These are phyloP conservation scores for Tringa solitaria DNA, from an alignment of 2,113 vertebrate species.

Conservation along the genomic window DNA sequence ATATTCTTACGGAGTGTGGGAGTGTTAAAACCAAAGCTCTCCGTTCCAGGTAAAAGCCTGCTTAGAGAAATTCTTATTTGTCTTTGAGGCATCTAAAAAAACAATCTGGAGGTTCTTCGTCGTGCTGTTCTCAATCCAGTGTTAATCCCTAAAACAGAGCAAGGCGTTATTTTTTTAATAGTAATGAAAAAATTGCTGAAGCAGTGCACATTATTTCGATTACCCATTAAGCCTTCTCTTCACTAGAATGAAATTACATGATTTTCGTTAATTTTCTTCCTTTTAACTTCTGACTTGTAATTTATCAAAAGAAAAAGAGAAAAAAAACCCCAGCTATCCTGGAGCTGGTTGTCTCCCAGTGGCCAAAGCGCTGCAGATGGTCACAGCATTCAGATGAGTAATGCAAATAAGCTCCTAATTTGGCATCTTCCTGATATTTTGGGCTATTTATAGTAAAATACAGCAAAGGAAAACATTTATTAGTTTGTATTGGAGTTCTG, in stretches of 20 bases:
- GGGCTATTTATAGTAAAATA: background rate
- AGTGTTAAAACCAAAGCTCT: background rate
- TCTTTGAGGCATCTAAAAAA: background rate
- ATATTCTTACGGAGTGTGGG: rapidly evolving
- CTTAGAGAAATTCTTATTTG: background rate
- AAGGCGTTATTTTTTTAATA: constrained; percentile 7
- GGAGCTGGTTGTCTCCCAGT: background rate
- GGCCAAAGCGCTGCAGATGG: background rate
- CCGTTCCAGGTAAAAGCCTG: background rate
- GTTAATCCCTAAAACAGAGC: constrained; percentile 4
- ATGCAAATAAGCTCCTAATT: background rate
- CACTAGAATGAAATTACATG: background rate
- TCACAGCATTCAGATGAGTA: background rate
- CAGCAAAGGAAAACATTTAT: background rate
- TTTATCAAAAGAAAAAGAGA: background rate
- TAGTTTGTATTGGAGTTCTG: background rate
- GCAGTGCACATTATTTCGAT: background rate
- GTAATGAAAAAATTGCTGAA: constrained; percentile 23
- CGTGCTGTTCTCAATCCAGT: background rate
- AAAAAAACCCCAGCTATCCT: background rate
- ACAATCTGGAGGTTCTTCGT: background rate
- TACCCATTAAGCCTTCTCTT: background rate
- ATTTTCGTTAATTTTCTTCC: background rate
- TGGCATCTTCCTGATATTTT: background rate
- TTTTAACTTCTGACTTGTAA: constrained; percentile 8